These are phyloP conservation scores for Sorex araneus DNA, from an alignment of 2,113 vertebrate species.

Conservation along the genomic window DNA sequence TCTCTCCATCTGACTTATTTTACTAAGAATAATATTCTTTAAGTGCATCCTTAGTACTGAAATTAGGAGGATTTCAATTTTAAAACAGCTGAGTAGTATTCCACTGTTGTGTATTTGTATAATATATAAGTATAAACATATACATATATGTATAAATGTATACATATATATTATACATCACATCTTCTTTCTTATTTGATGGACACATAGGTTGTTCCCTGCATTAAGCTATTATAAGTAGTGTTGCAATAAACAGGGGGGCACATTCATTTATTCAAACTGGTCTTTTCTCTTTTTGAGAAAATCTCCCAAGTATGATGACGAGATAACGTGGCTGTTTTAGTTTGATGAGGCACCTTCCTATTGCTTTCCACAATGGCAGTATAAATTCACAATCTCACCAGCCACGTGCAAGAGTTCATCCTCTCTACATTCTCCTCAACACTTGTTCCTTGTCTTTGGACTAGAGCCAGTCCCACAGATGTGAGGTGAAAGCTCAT, in stretches of 20 bases:
- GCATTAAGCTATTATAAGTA: background rate
- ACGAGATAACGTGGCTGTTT: background rate
- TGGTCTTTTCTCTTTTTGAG: background rate
- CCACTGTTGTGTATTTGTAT: no score
- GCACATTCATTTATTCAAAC: background rate
- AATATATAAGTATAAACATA: no score
- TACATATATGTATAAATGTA: no score
- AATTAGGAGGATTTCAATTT: background rate
- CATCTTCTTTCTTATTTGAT: background rate
- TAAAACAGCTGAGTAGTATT: background rate
- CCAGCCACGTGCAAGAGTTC: background rate
- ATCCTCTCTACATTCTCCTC: background rate
- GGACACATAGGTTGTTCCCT: background rate
- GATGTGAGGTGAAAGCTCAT: background rate
- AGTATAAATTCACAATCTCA: background rate
- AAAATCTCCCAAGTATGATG: no score
- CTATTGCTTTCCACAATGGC: background rate
- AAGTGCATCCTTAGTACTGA: background rate
- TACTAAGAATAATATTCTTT: background rate
- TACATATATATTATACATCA: background rate
- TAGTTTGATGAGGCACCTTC: background rate
- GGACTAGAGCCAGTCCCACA: background rate
- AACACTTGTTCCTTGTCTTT: background rate
- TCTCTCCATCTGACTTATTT: background rate
- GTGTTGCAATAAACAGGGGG: background rate